These are phyloP conservation scores for Tromatobia lineatoria DNA, from an alignment of 2,888 invertebrate genomes.

Conservation along the genomic window DNA sequence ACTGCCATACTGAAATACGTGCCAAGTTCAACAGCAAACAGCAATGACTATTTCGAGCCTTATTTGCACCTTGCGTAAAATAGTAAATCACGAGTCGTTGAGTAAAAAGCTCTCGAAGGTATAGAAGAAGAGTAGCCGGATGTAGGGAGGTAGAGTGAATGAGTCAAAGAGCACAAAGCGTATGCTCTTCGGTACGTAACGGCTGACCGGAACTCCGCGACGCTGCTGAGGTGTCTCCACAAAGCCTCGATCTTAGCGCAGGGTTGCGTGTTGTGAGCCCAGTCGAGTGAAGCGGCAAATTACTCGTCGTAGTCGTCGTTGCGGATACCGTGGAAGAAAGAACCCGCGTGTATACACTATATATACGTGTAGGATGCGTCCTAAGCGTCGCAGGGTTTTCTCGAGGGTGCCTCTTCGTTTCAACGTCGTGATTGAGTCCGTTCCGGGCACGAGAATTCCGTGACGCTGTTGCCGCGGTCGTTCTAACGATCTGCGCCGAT, in stretches of 20 bases:
- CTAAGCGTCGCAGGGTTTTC: background rate
- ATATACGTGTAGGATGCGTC: conserved; percentile 28
- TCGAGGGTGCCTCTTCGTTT: background rate
- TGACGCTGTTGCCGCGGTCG: background rate
- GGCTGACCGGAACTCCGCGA: conserved; percentile 35
- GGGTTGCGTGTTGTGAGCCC: conserved; percentile 36
- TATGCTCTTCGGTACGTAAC: background rate
- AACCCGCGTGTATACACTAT: background rate
- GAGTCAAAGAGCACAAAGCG: conserved; percentile 10
- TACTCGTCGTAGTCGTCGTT: conserved; percentile 27
- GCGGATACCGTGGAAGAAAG: conserved; percentile 13
- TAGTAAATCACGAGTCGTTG: conserved; percentile 11
- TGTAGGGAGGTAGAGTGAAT: background rate
- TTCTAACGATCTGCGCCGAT: conserved; percentile 29
- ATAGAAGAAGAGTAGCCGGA: conserved; percentile 7
- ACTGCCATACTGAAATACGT: background rate
- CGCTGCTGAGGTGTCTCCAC: conserved; percentile 6
- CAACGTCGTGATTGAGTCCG: conserved; percentile 30
- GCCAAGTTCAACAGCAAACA: background rate
- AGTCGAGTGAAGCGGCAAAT: conserved; percentile 44
- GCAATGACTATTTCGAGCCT: background rate
- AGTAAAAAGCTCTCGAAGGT: background rate
- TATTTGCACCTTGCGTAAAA: conserved; percentile 8
- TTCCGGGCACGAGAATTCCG: conserved; percentile 26
- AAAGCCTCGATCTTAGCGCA: background rate